Base-by-base conservation (phyloP, 2,888 invertebrate species). In the Ectemnius continuus region DNA sequence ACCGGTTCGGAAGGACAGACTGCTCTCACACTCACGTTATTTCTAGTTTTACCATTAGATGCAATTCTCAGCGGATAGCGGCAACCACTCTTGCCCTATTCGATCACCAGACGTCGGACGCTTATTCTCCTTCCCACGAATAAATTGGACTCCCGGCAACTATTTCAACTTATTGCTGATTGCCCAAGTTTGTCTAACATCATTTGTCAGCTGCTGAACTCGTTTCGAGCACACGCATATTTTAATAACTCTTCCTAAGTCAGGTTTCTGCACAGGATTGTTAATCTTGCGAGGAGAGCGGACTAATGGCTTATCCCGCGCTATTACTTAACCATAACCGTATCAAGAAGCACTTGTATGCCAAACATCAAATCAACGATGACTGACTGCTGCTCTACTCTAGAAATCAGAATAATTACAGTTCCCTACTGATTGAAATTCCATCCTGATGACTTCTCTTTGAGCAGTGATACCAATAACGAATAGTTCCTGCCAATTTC, bases 1-100 rank as follows among this genome's bases (percentile, higher is more conserved):
- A 85, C 85, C 77, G 79, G 83, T 84, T 84, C 58, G 61, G 20
- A 8, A 16, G 5, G 13, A 6, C 26, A 48, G 58, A 56, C 56
- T 63, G 57, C 70, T 58, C 65, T 13, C 26, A 46, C 23, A 18
- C 16, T 18, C 48, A 6, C 36, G 20, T 60, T 23, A 20, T 58
- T 23, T 14, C 23, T 47, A 4, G 61, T 62, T 72, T 36, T 36
- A 52, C 2, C n/a, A 58, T 20, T 16, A 20, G 36, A 58, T 36
- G 36, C 26, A 63, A 56, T 67, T 56, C 57, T 61, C 20, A 18
- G 18, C n/a, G 5, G 47, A 62, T 58, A 0, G 5, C 28, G 48
- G 61, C 28, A 76, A 47, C 48, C 4, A 1, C 26, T n/a, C 18
- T 45, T 48, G 8, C 45, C 28, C 11, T 36, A 8, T n/a, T 16